phyloP scores from a whole-genome alignment of 2,113 vertebrate species.

The Coptodon bakossiorum region DNA sequence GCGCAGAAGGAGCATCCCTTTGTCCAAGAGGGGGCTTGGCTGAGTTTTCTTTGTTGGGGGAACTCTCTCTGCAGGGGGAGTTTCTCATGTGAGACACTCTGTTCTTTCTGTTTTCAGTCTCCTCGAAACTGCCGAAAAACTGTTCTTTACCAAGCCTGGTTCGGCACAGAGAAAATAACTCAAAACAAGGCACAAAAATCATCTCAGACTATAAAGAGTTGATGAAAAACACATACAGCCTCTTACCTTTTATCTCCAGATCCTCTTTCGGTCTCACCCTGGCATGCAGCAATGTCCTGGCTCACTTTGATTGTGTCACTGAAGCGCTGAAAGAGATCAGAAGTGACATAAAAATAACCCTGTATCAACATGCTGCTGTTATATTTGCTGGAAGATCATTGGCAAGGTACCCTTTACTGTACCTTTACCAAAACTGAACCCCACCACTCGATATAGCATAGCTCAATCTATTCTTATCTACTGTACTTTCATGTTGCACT shows the following conservation, averaged over 20 bases:
- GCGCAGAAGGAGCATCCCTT: constrained; percentile 69
- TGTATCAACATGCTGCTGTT: neutral
- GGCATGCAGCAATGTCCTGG: constrained; percentile 76
- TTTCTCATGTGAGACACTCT: constrained; percentile 40
- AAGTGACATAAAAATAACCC: neutral
- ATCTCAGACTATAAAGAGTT: neutral
- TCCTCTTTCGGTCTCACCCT: constrained; percentile 75
- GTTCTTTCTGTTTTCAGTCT: constrained; percentile 73
- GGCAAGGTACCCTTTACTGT: neutral
- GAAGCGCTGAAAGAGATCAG: constrained; percentile 74
- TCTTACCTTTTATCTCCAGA: constrained; percentile 74
- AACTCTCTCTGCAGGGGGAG: constrained; percentile 27
- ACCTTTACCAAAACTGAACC: neutral
- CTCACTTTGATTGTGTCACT: constrained; percentile 86
- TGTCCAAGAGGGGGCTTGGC: constrained; percentile 64
- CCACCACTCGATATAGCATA: neutral
- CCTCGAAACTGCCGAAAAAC: constrained; percentile 62
- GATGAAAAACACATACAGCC: neutral
- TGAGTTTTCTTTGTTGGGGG: constrained; percentile 52
- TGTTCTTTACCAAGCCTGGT: constrained; percentile 38
- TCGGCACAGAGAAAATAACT: neutral
- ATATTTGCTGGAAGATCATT: neutral
- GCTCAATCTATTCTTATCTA: neutral
- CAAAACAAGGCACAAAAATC: neutral
- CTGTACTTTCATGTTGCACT: neutral